These are phyloP conservation scores for Myiotriccus ornatus DNA, from an alignment of 2,797 vertebrate genomes.

Conservation along the genomic window DNA sequence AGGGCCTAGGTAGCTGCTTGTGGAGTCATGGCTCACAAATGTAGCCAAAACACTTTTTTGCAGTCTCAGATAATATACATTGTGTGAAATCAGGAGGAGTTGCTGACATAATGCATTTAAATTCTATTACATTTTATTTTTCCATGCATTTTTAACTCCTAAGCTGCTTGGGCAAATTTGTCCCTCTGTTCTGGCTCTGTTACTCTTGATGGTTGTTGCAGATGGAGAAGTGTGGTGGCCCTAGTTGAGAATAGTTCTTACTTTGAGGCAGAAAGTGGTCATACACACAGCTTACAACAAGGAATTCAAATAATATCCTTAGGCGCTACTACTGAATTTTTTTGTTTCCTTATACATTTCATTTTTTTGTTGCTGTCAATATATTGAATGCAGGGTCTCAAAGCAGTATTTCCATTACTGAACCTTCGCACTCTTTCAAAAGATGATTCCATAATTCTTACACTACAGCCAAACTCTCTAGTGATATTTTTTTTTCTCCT, in stretches of 20 bases:
- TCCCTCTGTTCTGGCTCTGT: background rate
- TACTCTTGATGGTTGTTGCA: background rate
- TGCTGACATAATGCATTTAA: background rate
- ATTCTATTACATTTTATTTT: background rate
- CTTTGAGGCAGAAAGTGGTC: background rate
- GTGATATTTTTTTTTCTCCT: background rate
- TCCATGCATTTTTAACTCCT: background rate
- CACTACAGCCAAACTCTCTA: background rate
- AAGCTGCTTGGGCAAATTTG: background rate
- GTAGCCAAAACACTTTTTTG: background rate
- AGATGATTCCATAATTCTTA: background rate
- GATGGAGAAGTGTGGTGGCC: background rate
- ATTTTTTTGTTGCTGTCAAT: background rate
- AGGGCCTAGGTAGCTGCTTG: background rate
- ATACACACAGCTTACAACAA: background rate
- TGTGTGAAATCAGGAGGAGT: background rate
- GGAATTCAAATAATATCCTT: background rate
- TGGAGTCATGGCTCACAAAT: fast-evolving
- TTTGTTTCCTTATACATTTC: background rate
- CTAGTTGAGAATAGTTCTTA: background rate
- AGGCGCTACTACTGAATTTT: background rate
- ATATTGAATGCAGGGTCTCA: background rate
- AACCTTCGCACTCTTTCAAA: background rate
- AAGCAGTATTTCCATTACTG: background rate
- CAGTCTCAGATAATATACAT: background rate